Evolutionary conservation across 2,888 invertebrate genomes (phyloP).

Genomic region (Chrysotoxum bicinctum): DNA sequence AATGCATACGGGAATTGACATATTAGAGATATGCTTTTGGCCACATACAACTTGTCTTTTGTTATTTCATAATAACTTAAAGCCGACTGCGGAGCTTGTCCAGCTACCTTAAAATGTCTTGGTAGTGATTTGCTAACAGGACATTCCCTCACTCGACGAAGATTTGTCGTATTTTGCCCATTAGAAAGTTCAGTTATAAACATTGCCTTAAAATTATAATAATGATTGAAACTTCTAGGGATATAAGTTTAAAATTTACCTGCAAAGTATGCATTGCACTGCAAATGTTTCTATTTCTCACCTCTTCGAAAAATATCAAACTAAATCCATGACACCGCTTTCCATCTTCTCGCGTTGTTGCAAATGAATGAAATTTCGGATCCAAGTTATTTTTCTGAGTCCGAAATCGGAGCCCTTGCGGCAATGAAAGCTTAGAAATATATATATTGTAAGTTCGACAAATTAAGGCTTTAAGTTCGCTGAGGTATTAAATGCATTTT

Average conservation of each 20-base stretch:
- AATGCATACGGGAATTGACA: conserved; percentile 95
- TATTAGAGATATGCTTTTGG: conserved; percentile 96
- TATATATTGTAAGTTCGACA: background rate
- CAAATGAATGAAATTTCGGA: conserved; percentile 96
- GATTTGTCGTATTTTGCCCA: conserved; percentile 86
- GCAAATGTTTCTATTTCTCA: conserved; percentile 94
- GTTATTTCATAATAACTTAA: conserved; percentile 95
- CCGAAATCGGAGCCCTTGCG: conserved; percentile 95
- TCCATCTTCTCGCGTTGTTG: conserved; percentile 98
- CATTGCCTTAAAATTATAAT: conserved; percentile 88
- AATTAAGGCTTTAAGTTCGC: background rate
- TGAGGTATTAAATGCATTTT: no score
- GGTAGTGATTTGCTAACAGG: conserved; percentile 93
- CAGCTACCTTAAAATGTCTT: conserved; percentile 92
- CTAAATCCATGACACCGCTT: conserved; percentile 96
- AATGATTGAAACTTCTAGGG: conserved; percentile 45
- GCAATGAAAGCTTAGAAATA: conserved; percentile 92
- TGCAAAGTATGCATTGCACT: conserved; percentile 97
- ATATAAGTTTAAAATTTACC: conserved; percentile 80
- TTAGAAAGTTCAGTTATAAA: conserved; percentile 94
- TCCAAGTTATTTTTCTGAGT: conserved; percentile 95
- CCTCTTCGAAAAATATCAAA: conserved; percentile 97
- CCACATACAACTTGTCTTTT: conserved; percentile 96
- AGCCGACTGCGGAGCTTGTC: conserved; percentile 89
- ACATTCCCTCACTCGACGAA: conserved; percentile 85